Base-by-base conservation (phyloP, 1,140 invertebrate species). In the Cydia fagiglandana region DNA sequence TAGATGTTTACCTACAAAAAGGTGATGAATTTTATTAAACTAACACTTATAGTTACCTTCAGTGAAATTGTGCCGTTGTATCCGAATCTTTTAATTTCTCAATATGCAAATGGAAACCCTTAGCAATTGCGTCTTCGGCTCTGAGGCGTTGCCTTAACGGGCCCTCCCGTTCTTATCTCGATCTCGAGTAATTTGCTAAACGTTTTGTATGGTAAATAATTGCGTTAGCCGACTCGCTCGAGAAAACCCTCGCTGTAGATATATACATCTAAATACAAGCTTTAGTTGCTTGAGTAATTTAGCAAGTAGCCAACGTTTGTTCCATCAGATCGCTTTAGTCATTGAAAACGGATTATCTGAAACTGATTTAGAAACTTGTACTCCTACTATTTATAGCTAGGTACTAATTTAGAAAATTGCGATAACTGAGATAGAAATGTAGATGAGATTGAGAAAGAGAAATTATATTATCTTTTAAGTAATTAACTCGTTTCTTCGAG, bases 161-260 rank as follows among this genome's bases (percentile, higher is more conserved):
- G 34, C 34, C 34, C 13, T 34, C 30, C 64, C 28, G 64, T 15
- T 34, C 66, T 45, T 70, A 70, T 70, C 66, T 34, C 66, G 66
- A 70, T 70, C 66, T 45, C 66, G 34, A 70, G 38, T 70, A 70
- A 70, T 70, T 70, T 70, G 66, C 66, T 70, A 70, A 70, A 70
- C 66, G 66, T 70, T 70, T 70, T 38, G 66, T 70, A 70, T 70
- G 66, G 66, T 70, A 70, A 70, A 70, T 70, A 70, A 70, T 70
- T 70, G 66, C n/a, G 66, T 38, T 70, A 70, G 34, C 66, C 66
- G 66, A 38, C 66, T 70, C 38, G 17, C 66, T 70, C 34, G 66
- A 70, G 66, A 70, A 70, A 17, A 45, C 66, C 9, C 66, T 70
- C 24, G 17, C 20, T 9, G 56, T 61, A 61, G 6, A 61, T 24